phyloP scores from a whole-genome alignment of 2,113 vertebrate species.

The Dinomys branickii region DNA sequence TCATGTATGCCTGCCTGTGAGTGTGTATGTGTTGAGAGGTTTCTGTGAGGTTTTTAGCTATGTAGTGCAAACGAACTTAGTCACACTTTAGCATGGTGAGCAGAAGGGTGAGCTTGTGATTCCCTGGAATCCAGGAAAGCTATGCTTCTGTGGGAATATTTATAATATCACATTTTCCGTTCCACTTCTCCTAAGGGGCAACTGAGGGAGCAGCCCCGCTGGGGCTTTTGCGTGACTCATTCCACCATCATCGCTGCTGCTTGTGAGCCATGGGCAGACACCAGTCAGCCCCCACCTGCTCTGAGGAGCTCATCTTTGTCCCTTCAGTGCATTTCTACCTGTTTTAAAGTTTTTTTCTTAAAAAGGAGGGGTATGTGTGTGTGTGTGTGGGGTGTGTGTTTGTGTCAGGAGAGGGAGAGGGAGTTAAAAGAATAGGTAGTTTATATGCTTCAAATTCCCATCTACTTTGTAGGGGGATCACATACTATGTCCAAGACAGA shows the following conservation, averaged over 20 bases:
- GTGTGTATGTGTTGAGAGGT: neutral
- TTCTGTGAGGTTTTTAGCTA: constrained; percentile 2
- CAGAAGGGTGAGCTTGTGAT: neutral
- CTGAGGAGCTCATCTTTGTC: constrained; percentile 4
- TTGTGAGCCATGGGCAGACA: neutral
- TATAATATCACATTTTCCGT: constrained; percentile 39
- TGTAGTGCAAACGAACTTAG: neutral
- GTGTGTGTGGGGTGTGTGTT: neutral
- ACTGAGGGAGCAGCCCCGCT: constrained; percentile 38
- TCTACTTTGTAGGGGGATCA: constrained; percentile 18
- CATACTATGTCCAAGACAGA: constrained; percentile 56
- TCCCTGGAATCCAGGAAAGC: neutral
- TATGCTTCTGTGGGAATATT: constrained; percentile 60
- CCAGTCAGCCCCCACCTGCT: neutral
- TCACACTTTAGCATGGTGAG: neutral
- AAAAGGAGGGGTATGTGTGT: neutral
- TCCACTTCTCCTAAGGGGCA: constrained; percentile 43
- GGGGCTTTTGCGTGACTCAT: constrained; percentile 56
- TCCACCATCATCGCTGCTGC: neutral
- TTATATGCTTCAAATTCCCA: constrained; percentile 18
- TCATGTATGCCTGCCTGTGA: neutral
- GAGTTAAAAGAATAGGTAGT: neutral
- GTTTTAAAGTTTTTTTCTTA: neutral
- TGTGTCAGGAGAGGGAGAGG: neutral
- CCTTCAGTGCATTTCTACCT: neutral